A percentile compares a stretch with the other conserved stretches of the same genome.
Evolutionary conservation across 2,797 vertebrate genomes (phyloP).

Genomic region (Argentina silus): DNA sequence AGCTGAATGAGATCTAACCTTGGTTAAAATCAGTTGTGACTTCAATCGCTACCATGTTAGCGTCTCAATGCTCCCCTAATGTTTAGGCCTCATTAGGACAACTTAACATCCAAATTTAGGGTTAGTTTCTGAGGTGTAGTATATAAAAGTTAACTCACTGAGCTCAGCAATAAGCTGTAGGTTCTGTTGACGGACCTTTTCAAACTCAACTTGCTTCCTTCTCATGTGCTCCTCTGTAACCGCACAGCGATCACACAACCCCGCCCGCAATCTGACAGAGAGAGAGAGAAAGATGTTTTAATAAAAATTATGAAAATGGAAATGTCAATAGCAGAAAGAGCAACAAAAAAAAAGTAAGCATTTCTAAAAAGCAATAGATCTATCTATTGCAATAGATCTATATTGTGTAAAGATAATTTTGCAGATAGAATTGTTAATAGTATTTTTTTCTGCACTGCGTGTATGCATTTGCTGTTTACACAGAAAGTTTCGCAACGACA

Average conservation of each 20-base stretch:
- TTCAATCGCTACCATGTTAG: too few species aligned
- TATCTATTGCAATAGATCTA: not conserved
- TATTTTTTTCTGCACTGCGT: too few species aligned
- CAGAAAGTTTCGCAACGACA: too few species aligned
- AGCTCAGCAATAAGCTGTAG: conserved; percentile 83
- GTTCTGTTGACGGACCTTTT: conserved; percentile 84
- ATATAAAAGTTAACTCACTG: conserved; percentile 77
- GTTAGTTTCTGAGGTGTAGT: not conserved
- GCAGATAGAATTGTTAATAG: not conserved
- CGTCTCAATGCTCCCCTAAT: not conserved
- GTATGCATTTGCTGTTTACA: too few species aligned
- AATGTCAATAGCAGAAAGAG: too few species aligned
- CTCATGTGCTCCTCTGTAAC: conserved; percentile 86
- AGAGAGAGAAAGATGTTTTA: not conserved
- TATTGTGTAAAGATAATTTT: not conserved
- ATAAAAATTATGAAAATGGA: not conserved
- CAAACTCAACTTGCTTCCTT: conserved; percentile 82
- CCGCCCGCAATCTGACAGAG: conserved; percentile 76
- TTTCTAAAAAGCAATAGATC: not conserved
- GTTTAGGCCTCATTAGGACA: not conserved
- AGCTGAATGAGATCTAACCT: too few species aligned
- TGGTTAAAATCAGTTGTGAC: too few species aligned
- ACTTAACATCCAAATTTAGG: not conserved
- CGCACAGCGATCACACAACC: conserved; percentile 87
- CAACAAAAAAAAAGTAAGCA: not conserved